Evolutionary conservation across 2,888 invertebrate genomes (phyloP).

Genomic region (Trachelus tabidus): DNA sequence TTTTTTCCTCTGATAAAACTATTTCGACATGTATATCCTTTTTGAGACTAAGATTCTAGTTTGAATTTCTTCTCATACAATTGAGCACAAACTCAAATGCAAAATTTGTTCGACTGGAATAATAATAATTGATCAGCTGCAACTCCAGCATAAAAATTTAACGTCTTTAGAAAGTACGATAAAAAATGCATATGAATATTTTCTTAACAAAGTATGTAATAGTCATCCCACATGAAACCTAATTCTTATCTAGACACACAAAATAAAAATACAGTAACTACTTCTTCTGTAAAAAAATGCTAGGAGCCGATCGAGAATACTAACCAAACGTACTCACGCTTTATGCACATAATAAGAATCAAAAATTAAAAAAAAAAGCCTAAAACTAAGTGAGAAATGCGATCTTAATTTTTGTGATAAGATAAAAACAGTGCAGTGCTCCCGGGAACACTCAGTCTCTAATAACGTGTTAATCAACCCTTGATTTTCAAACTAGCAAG

Average conservation of each 20-base stretch:
- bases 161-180: constrained; percentile 57
- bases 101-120: background rate
- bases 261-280: too few relatives aligned
- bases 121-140: background rate
- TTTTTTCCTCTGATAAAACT: background rate
- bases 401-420: background rate
- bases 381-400: background rate
- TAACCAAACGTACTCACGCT: background rate
- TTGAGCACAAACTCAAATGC: background rate
- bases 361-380: background rate
- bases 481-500: background rate
- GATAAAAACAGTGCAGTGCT: background rate
- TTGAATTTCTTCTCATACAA: background rate
- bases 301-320: background rate
- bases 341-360: background rate
- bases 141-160: constrained; percentile 20
- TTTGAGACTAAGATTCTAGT: background rate
- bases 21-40: background rate
- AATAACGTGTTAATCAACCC: background rate
- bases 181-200: background rate
- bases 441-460: background rate
- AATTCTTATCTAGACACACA: too few relatives aligned
- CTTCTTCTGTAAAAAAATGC: too few relatives aligned
- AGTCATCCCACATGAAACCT: background rate
- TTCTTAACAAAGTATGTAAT: background rate